A percentile compares a stretch with the other conserved stretches of the same genome.
These are phyloP conservation scores for Arbacia lixula DNA, from an alignment of 53 echinoderm and acorn worm genomes.

Conservation along the genomic window DNA sequence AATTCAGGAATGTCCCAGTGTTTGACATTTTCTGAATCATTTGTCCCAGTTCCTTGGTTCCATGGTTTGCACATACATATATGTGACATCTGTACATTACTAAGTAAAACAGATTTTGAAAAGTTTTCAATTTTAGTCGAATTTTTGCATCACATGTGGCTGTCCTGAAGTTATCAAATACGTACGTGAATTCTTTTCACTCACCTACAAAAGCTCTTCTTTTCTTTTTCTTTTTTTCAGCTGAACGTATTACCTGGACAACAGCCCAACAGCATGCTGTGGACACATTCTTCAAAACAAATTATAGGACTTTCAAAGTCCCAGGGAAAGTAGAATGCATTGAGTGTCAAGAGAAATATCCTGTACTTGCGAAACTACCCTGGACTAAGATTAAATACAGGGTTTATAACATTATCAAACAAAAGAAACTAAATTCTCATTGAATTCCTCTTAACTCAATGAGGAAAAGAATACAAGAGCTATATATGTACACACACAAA, in stretches of 20 bases:
- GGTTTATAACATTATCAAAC: conserved; percentile 15
- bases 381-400: conserved; percentile 21
- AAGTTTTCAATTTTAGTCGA: background rate
- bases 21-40: too few species aligned
- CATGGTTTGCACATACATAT: too few species aligned
- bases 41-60: too few species aligned
- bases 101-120: background rate
- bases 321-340: conserved; percentile 4
- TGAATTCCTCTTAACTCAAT: conserved; percentile 1
- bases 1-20: too few species aligned
- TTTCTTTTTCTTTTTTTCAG: background rate
- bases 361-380: conserved; percentile 8
- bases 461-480: conserved; percentile 7
- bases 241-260: conserved; percentile 14
- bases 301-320: background rate
- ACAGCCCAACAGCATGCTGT: conserved; percentile 7
- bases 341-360: background rate
- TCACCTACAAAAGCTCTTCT: conserved; percentile 7
- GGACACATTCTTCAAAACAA: conserved; percentile 10
- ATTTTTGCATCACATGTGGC: background rate
- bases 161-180: conserved; percentile 9
- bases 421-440: background rate
- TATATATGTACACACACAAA: background rate
- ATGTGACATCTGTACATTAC: too few species aligned
- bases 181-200: conserved; percentile 2